phyloP scores from a whole-genome alignment of 2,888 invertebrate species.

The Priocnemis perturbator region DNA sequence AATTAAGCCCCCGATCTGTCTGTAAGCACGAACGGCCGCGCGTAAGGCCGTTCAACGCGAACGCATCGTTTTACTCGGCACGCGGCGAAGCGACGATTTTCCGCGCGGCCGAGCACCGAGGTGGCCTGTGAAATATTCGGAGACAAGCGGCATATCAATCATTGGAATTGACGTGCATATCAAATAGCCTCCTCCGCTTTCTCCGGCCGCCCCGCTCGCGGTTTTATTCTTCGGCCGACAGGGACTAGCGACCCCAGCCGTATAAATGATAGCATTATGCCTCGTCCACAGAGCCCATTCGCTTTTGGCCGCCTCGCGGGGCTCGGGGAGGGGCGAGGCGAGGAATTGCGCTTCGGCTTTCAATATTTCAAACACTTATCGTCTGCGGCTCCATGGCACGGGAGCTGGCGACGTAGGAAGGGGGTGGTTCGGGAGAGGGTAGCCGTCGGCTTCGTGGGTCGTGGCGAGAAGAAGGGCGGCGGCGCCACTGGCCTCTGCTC shows the following conservation, averaged over 20 bases:
- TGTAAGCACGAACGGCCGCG: conserved; percentile 8
- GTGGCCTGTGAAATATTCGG: conserved; percentile 10
- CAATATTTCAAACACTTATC: conserved; percentile 75
- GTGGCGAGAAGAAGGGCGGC: background rate
- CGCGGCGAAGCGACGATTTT: conserved; percentile 31
- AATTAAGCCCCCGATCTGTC: conserved; percentile 38
- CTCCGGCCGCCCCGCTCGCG: background rate
- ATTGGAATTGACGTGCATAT: conserved; percentile 28
- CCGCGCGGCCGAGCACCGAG: conserved; percentile 30
- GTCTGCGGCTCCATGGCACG: too few species aligned
- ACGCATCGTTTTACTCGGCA: conserved; percentile 8
- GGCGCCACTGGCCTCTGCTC: conserved; percentile 21
- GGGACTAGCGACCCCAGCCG: conserved; percentile 39
- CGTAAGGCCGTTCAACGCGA: too few species aligned
- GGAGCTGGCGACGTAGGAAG: too few species aligned
- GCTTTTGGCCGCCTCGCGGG: conserved; percentile 30
- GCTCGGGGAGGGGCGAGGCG: conserved; percentile 23
- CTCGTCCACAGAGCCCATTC: conserved; percentile 40
- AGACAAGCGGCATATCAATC: conserved; percentile 56
- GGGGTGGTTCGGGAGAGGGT: background rate
- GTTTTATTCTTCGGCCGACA: conserved; percentile 28
- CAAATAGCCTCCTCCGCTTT: conserved; percentile 14
- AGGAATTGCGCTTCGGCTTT: conserved; percentile 68
- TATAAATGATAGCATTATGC: conserved; percentile 68
- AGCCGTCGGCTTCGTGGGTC: too few species aligned